Evolutionary conservation across 1,140 invertebrate genomes (phyloP).

Genomic region (Brachionus paranguensis): DNA sequence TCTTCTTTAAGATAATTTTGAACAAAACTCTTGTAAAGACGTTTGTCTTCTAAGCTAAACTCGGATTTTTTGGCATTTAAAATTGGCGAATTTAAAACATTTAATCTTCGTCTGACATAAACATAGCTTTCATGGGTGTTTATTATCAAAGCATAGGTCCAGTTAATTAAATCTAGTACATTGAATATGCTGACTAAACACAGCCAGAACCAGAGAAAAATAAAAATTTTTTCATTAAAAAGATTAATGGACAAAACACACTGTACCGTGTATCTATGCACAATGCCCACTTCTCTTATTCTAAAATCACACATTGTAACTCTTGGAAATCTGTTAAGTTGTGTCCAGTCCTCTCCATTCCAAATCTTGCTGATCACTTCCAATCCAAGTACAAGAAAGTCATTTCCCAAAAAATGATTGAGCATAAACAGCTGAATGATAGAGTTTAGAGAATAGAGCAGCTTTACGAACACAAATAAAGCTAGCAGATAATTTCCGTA

Average conservation of each 20-base stretch:
- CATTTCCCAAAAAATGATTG: slow-evolving; percentile 56
- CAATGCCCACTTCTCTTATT: slow-evolving; percentile 54
- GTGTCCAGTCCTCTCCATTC: slow-evolving; percentile 52
- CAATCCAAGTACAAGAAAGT: slow-evolving; percentile 57
- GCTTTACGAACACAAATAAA: slow-evolving; percentile 57
- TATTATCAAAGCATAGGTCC: slow-evolving; percentile 4
- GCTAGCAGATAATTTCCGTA: slow-evolving; percentile 57
- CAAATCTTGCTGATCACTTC: slow-evolving; percentile 54
- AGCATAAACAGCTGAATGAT: slow-evolving; percentile 58
- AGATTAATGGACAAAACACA: slow-evolving; percentile 41
- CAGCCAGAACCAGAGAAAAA: slow-evolving; percentile 39
- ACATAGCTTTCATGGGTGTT: background rate
- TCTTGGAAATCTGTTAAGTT: slow-evolving; percentile 55
- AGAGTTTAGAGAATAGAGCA: slow-evolving; percentile 57
- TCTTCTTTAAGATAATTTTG: slow-evolving; percentile 36
- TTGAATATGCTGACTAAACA: slow-evolving; percentile 15
- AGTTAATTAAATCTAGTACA: slow-evolving; percentile 18
- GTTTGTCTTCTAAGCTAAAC: background rate
- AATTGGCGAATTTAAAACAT: background rate
- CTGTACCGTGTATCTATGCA: slow-evolving; percentile 42
- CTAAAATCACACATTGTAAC: slow-evolving; percentile 59
- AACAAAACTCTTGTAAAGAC: slow-evolving; percentile 9
- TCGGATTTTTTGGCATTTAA: background rate
- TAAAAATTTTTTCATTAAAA: slow-evolving; percentile 43
- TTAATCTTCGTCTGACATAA: slow-evolving; percentile 8